Conservation (phyloP, 2,113 vertebrate species). For the Rynchops niger region DNA sequence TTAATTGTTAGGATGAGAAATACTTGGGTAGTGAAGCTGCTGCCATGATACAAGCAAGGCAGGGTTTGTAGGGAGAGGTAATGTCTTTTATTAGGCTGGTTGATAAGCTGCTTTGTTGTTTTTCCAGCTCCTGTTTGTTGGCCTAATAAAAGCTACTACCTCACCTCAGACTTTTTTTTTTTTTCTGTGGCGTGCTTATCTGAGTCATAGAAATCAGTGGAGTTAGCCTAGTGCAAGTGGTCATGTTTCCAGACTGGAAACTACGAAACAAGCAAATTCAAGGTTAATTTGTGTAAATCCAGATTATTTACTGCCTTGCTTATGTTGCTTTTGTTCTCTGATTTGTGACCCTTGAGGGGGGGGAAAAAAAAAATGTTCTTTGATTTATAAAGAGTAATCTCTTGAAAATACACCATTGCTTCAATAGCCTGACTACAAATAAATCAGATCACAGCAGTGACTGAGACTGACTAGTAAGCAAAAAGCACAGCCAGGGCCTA, state of each 20-base stretch:
- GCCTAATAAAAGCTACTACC: neutral
- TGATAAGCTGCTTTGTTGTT: conserved; percentile 23
- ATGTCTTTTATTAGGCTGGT: conserved; percentile 25
- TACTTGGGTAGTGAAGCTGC: neutral
- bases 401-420: neutral
- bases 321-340: neutral
- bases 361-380: neutral
- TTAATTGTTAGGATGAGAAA: neutral
- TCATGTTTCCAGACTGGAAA: neutral
- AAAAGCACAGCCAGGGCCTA: neutral
- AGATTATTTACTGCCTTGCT: neutral
- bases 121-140: neutral
- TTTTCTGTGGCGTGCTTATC: neutral
- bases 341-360: neutral
- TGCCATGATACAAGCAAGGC: neutral
- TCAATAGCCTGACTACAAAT: neutral
- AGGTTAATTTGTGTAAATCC: neutral
- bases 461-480: neutral
- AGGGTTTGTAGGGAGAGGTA: neutral
- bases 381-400: neutral
- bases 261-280: neutral
- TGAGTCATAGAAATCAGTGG: neutral
- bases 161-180: neutral
- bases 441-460: neutral
- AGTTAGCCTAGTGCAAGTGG: neutral